A percentile compares a stretch with the other conserved stretches of the same genome.
phyloP scores from a whole-genome alignment of 2,797 vertebrate species.

The Carduelis carduelis region DNA sequence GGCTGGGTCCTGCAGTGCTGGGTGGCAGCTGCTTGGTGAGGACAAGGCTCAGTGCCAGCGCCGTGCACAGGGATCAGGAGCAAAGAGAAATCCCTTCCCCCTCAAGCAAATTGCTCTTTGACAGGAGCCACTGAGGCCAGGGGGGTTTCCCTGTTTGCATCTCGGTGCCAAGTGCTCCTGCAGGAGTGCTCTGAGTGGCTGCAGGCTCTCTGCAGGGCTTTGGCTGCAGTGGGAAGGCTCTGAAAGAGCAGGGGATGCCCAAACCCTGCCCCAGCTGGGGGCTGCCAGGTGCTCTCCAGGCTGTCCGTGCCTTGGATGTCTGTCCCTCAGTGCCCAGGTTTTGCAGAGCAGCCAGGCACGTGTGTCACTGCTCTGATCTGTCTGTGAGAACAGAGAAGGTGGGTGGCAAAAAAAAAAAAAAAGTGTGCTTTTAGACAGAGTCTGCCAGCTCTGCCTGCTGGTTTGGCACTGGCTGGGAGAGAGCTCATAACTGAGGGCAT shows the following conservation, averaged over 20 bases:
- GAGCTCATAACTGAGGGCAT: background rate
- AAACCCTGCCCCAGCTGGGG: background rate
- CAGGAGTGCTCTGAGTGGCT: background rate
- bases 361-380: background rate
- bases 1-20: background rate
- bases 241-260: background rate
- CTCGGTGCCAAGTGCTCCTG: background rate
- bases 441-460: background rate
- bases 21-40: background rate
- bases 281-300: background rate
- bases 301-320: fast-evolving
- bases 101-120: background rate
- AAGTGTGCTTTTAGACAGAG: background rate
- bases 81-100: background rate
- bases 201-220: background rate
- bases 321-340: background rate
- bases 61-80: fast-evolving
- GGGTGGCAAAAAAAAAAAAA: too few relatives aligned
- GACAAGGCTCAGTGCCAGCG: background rate
- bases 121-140: background rate
- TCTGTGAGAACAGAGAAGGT: background rate
- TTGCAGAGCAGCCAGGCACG: background rate
- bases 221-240: background rate
- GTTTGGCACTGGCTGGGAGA: background rate
- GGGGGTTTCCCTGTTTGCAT: background rate